A percentile compares a stretch with the other conserved stretches of the same genome.
These are phyloP conservation scores for Percopsis omiscomaycus DNA, from an alignment of 2,797 vertebrate species.

Conservation along the genomic window DNA sequence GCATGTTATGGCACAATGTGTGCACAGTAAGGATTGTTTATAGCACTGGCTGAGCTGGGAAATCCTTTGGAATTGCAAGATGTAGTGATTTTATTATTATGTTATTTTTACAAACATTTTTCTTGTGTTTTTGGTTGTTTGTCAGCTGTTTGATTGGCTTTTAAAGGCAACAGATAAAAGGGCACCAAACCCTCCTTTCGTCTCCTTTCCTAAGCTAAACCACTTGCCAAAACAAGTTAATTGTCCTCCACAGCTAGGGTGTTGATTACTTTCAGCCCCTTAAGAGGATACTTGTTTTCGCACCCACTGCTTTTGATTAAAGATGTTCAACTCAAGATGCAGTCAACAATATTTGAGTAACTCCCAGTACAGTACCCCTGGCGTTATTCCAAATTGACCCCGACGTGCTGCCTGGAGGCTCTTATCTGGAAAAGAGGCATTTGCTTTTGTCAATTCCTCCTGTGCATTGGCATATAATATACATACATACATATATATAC, in stretches of 20 bases:
- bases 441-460: constrained; percentile 42
- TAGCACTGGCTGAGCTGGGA: too few relatives aligned
- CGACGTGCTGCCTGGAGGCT: constrained; percentile 22
- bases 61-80: too few relatives aligned
- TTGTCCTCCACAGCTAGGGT: constrained; percentile 31
- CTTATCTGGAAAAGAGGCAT: constrained; percentile 37
- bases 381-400: constrained; percentile 21
- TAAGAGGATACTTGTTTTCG: constrained; percentile 2
- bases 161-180: constrained; percentile 48
- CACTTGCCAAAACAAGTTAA: constrained; percentile 39
- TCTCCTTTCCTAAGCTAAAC: constrained; percentile 22
- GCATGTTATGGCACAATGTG: too few relatives aligned
- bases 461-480: constrained; percentile 26
- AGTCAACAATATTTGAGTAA: constrained; percentile 42
- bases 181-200: constrained; percentile 11
- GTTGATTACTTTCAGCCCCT: constrained; percentile 46
- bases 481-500: too few relatives aligned
- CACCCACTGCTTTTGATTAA: constrained; percentile 6
- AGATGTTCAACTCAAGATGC: constrained; percentile 36
- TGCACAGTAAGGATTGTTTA: too few relatives aligned
- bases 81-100: too few relatives aligned
- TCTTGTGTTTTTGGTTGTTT: neutral
- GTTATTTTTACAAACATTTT: neutral
- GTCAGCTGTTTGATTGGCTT: constrained; percentile 2
- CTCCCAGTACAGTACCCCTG: neutral